Evolutionary conservation across 2,797 vertebrate genomes (phyloP), one percentile per base, ranked within the genome.

Genomic region (Picus viridis): DNA sequence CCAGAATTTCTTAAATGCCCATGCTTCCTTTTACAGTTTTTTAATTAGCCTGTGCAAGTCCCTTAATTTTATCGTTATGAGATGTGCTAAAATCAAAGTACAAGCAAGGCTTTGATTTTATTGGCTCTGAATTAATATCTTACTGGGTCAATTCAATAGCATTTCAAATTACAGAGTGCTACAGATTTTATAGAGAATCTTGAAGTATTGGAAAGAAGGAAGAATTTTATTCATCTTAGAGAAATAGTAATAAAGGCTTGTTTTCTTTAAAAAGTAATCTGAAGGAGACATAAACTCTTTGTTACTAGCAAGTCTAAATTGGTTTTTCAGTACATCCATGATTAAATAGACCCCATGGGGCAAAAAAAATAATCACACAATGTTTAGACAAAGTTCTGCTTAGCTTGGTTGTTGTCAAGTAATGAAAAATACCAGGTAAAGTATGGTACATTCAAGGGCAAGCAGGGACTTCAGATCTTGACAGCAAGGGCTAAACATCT

Each of bases 1-100:
- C 12, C 45, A 86, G 78, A 69, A 65, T 87, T 91, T 93, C 24
- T 84, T 74, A 84, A 89, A 91, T 83, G 22, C 78, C 24, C 53
- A 0, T 69, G 24, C 41, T 86, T 92, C 62, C 65, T 85, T 89
- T 77, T 69, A 23, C 26, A 57, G 32, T 32, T 90, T 88, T 80
- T 89, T 83, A 83, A 86, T 85, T 94, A 83, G 71, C 24, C 47
- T 32, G 2, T 90, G 63, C 26, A 89, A 68, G 39, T 88, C 17
- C 16, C 32, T 51, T 83, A 70, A 82, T 89, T 92, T 86, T 93
- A 36, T 90, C 77, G 71, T 49, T 65, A 64, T 73, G 22, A 65
- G 53, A 30, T 9, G 12, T 36, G 30, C 43, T 82, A 69, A 88
- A 91, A 88, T 61, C 12, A 83, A 91, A 86, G 61, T 36, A 16